These are phyloP conservation scores for Potamarius usumacintae DNA, from an alignment of 2,113 vertebrate genomes.

Conservation along the genomic window DNA sequence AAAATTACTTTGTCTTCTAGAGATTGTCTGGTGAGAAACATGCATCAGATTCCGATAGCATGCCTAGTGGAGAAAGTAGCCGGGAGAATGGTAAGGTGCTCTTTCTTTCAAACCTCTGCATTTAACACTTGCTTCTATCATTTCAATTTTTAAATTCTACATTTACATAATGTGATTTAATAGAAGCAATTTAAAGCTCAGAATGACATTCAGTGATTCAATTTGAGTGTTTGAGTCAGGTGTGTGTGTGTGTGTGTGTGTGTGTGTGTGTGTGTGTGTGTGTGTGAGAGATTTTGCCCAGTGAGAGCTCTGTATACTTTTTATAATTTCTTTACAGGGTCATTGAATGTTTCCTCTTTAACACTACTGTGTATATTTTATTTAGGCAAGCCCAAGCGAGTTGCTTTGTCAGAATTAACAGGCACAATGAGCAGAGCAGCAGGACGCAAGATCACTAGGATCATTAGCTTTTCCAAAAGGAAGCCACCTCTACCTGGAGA, in stretches of 20 bases:
- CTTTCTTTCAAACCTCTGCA: not conserved
- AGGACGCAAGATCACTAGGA: conserved; percentile 91
- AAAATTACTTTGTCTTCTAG: conserved; percentile 61
- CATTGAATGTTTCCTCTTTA: not conserved
- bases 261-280: not conserved
- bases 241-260: not conserved
- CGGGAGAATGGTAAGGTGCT: conserved; percentile 43
- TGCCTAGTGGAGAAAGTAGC: conserved; percentile 72
- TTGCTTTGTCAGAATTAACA: conserved; percentile 88
- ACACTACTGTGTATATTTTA: not conserved
- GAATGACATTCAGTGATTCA: not conserved
- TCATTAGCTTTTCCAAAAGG: conserved; percentile 96
- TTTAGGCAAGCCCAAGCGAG: conserved; percentile 78
- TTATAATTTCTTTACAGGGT: not conserved
- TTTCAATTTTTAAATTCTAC: not conserved
- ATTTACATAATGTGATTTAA: not conserved
- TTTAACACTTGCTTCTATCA: conserved; percentile 71
- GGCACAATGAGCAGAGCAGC: conserved; percentile 90
- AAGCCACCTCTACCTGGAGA: conserved; percentile 81
- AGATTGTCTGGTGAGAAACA: conserved; percentile 86
- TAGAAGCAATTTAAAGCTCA: not conserved
- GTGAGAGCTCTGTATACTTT: not conserved
- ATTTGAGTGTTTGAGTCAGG: not conserved
- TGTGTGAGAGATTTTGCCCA: conserved; percentile 2
- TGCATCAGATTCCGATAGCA: conserved; percentile 86